phyloP scores from a whole-genome alignment of 2,888 invertebrate species.

The Byasa hedistus region DNA sequence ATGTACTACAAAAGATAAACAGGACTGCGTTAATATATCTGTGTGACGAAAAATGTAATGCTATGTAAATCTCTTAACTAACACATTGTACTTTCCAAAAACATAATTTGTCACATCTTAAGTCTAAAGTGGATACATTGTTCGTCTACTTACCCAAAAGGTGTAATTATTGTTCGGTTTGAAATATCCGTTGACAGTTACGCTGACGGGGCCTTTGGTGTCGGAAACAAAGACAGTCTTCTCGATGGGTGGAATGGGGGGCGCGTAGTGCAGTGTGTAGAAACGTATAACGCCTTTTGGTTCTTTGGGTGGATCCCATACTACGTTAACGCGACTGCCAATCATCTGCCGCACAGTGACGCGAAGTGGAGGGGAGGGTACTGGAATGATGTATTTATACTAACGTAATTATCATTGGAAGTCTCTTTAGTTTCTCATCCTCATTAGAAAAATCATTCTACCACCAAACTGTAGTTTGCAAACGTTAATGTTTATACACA shows the following conservation, averaged over 20 bases:
- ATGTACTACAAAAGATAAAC: no score
- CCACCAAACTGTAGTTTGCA: no score
- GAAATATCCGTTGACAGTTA: conserved; percentile 78
- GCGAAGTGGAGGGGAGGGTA: conserved; percentile 84
- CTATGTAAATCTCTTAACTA: no score
- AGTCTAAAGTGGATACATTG: not conserved
- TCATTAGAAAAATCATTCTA: no score
- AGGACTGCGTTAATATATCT: no score
- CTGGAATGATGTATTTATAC: conserved; percentile 43
- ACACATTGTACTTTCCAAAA: no score
- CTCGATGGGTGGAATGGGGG: conserved; percentile 82
- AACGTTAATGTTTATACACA: no score
- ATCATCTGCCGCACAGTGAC: conserved; percentile 83
- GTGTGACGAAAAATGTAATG: no score
- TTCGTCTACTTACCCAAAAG: conserved; percentile 82
- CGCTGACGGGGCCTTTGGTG: conserved; percentile 48
- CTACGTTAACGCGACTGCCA: conserved; percentile 81
- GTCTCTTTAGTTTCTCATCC: no score
- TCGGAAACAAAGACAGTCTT: conserved; percentile 64
- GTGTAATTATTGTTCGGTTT: conserved; percentile 81
- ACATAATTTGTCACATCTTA: no score
- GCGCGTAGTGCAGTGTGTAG: conserved; percentile 83
- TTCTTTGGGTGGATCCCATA: conserved; percentile 84
- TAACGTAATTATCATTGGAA: not conserved
- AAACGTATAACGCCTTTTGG: conserved; percentile 82